Evolutionary conservation across 53 echinoderm and acorn worm species (phyloP).

Genomic region (Paracentrotus lividus): DNA sequence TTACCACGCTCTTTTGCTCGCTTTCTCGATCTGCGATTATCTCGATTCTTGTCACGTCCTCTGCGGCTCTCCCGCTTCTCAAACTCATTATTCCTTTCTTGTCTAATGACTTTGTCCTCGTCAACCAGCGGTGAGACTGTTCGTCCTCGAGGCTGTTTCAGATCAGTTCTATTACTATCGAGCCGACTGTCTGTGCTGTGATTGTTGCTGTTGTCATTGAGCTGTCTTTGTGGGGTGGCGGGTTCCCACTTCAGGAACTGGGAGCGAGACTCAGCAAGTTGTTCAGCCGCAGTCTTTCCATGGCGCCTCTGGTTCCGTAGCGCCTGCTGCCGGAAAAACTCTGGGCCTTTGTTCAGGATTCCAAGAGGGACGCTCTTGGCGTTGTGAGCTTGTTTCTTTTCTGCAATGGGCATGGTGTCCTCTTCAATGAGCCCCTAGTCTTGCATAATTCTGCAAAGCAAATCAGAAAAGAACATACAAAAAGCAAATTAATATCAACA

Average conservation of each 20-base stretch:
- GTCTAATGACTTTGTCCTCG: neutral
- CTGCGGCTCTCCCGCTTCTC: constrained; percentile 11
- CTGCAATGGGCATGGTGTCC: constrained; percentile 62
- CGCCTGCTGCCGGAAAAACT: constrained; percentile 76
- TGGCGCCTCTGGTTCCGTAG: constrained; percentile 62
- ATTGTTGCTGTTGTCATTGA: constrained; percentile 60
- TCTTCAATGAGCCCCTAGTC: neutral
- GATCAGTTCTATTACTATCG: constrained; percentile 2
- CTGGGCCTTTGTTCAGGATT: constrained; percentile 85
- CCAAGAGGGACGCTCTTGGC: constrained; percentile 74
- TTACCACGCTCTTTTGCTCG: constrained; percentile 6
- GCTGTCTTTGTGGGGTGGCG: neutral
- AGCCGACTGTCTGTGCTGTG: constrained; percentile 36
- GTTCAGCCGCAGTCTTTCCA: constrained; percentile 76
- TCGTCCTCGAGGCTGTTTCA: constrained; percentile 31
- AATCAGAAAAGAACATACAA: neutral
- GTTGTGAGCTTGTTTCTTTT: constrained; percentile 55
- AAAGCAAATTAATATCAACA: neutral
- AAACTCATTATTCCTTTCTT: constrained; percentile 52
- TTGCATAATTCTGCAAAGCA: neutral
- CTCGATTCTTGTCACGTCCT: constrained; percentile 41
- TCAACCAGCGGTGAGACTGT: neutral
- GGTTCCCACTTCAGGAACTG: constrained; percentile 73
- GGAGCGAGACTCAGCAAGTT: constrained; percentile 75
- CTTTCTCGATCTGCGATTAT: constrained; percentile 28